phyloP scores from a whole-genome alignment of 2,888 invertebrate genomes.

The Lagria hirta region DNA sequence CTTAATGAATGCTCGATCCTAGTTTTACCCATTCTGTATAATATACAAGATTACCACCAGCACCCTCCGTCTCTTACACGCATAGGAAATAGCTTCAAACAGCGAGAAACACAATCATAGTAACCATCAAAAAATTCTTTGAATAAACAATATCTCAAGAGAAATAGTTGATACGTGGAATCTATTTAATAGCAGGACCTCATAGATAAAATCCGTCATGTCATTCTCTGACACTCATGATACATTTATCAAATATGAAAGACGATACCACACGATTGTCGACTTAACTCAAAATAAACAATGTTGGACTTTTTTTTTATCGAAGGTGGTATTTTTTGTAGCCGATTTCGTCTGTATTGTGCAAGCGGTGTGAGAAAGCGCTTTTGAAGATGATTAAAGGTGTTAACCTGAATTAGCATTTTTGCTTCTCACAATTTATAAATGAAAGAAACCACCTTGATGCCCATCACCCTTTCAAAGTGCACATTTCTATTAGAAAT shows the following conservation, averaged over 20 bases:
- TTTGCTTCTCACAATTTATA: conserved; percentile 7
- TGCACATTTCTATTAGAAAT: too few relatives aligned
- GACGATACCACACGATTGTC: conserved; percentile 25
- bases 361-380: conserved; percentile 21
- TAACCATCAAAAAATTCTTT: conserved; percentile 15
- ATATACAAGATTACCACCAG: too few relatives aligned
- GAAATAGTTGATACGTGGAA: conserved; percentile 18
- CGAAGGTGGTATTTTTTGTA: conserved; percentile 15
- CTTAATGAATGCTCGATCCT: too few relatives aligned
- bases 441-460: too few relatives aligned
- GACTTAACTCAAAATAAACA: conserved; percentile 29
- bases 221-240: conserved; percentile 33
- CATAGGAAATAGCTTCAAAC: too few relatives aligned
- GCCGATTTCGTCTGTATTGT: conserved; percentile 15
- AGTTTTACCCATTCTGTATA: too few relatives aligned
- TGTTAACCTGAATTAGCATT: conserved; percentile 18
- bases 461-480: too few relatives aligned
- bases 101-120: too few relatives aligned
- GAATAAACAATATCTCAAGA: conserved; percentile 17
- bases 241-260: conserved; percentile 34
- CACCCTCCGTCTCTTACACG: too few relatives aligned
- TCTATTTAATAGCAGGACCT: conserved; percentile 23
- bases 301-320: conserved; percentile 25
- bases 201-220: conserved; percentile 26
- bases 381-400: conserved; percentile 18